Percentiles rank a stretch among this genome's conserved stretches.
Conservation (phyloP, 2,888 invertebrate genomes). For the Isoperla grammatica region DNA sequence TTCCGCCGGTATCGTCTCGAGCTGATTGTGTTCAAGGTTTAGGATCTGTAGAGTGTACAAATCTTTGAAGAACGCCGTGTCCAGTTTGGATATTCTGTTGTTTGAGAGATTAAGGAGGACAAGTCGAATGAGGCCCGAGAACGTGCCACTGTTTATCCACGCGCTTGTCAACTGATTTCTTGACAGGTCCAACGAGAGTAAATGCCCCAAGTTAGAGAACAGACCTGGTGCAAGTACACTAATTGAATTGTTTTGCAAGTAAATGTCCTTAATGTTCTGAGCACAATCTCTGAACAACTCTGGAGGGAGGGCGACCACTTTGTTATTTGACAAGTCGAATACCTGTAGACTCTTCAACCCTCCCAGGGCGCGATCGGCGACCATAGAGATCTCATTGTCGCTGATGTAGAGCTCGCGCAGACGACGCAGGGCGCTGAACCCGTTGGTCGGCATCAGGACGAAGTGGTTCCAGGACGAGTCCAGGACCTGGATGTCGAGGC, state of each 20-base stretch:
- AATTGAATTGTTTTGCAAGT: constrained; percentile 87
- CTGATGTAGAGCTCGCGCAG: constrained; percentile 76
- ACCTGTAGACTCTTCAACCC: constrained; percentile 76
- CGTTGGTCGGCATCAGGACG: constrained; percentile 72
- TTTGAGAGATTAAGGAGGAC: constrained; percentile 81
- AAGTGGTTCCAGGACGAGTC: constrained; percentile 84
- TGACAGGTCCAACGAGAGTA: constrained; percentile 77
- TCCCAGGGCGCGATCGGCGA: constrained; percentile 75
- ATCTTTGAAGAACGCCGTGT: constrained; percentile 78
- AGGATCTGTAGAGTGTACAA: constrained; percentile 80
- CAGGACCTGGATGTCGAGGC: constrained; percentile 72
- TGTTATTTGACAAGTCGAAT: constrained; percentile 85
- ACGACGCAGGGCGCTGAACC: constrained; percentile 72
- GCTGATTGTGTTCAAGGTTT: constrained; percentile 76
- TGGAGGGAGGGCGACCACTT: constrained; percentile 80
- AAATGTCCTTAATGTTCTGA: constrained; percentile 77
- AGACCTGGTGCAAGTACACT: constrained; percentile 78
- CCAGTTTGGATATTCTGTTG: constrained; percentile 74
- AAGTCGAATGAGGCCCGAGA: constrained; percentile 80
- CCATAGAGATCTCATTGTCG: constrained; percentile 84
- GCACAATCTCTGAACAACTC: constrained; percentile 76
- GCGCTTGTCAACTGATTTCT: constrained; percentile 80
- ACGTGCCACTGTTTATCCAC: constrained; percentile 80
- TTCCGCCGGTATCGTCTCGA: constrained; percentile 78
- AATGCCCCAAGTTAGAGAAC: constrained; percentile 76